A percentile compares a stretch with the other conserved stretches of the same genome.
These are phyloP conservation scores for Dreissena rostriformis DNA, from an alignment of 1,140 invertebrate species.

Conservation along the genomic window DNA sequence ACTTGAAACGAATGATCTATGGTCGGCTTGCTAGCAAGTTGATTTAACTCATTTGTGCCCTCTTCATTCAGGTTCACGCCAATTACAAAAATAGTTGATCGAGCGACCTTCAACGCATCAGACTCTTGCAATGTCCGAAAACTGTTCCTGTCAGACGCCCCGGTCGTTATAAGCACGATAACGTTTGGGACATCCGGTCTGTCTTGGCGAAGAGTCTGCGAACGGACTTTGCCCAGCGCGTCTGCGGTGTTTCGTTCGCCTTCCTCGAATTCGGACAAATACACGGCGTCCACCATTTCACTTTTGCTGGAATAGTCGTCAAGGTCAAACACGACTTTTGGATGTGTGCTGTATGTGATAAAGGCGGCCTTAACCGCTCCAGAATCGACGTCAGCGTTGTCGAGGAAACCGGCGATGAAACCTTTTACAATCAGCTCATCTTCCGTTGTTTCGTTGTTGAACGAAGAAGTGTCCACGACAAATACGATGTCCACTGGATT, in stretches of 20 bases:
- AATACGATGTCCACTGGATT: conserved; percentile 46
- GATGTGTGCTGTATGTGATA: conserved; percentile 52
- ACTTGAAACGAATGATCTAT: conserved; percentile 57
- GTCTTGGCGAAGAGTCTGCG: conserved; percentile 62
- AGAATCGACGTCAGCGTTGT: conserved; percentile 39
- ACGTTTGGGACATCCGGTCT: conserved; percentile 67
- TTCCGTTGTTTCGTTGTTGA: conserved; percentile 37
- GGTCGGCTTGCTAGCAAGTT: conserved; percentile 65
- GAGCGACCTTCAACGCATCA: conserved; percentile 52
- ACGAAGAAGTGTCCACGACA: conserved; percentile 42
- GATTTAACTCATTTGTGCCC: conserved; percentile 58
- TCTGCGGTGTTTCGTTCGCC: conserved; percentile 67
- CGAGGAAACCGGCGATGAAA: conserved; percentile 33
- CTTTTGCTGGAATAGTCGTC: conserved; percentile 20
- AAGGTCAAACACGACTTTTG: conserved; percentile 51
- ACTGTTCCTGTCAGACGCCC: conserved; percentile 57
- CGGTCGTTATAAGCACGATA: conserved; percentile 63
- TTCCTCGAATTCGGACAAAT: conserved; percentile 50
- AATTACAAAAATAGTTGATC: conserved; percentile 60
- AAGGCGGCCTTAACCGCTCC: conserved; percentile 54
- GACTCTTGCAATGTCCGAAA: conserved; percentile 59
- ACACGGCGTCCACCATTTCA: conserved; percentile 54
- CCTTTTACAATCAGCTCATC: conserved; percentile 19
- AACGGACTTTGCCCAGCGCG: conserved; percentile 66
- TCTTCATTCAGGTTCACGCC: conserved; percentile 59